phyloP scores from a whole-genome alignment of 2,888 invertebrate genomes.

The Coelopa pilipes region DNA sequence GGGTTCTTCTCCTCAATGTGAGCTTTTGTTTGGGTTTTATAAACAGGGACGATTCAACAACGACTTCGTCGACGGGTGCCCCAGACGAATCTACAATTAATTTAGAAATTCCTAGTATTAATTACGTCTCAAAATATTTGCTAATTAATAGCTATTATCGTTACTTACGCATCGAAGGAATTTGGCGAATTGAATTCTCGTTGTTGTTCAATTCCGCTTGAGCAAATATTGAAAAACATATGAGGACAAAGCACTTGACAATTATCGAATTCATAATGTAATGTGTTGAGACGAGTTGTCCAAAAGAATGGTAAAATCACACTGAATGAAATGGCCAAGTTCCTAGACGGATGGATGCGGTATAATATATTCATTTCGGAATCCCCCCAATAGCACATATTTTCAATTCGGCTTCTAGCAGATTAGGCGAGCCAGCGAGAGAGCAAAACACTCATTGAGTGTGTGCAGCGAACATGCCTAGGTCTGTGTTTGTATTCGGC shows the following conservation, averaged over 20 bases:
- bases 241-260: too few relatives aligned
- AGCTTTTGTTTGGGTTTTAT: slow-evolving; percentile 65
- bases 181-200: slow-evolving; percentile 2
- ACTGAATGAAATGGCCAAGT: too few relatives aligned
- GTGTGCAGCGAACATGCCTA: too few relatives aligned
- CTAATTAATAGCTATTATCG: not conserved
- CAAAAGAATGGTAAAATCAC: not conserved
- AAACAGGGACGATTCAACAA: slow-evolving; percentile 68
- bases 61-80: slow-evolving; percentile 67
- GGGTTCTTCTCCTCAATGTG: slow-evolving; percentile 41
- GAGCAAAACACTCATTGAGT: too few relatives aligned
- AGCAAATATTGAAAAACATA: too few relatives aligned
- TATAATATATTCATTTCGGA: too few relatives aligned
- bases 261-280: not conserved
- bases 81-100: slow-evolving; percentile 52
- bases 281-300: not conserved
- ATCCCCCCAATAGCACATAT: too few relatives aligned
- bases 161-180: slow-evolving; percentile 19
- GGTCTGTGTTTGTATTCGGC: too few relatives aligned
- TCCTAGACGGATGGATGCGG: too few relatives aligned
- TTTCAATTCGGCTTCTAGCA: too few relatives aligned
- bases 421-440: too few relatives aligned
- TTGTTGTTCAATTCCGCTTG: slow-evolving; percentile 5
- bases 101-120: slow-evolving; percentile 22
- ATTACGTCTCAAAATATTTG: not conserved